phyloP scores from a whole-genome alignment of 2,888 invertebrate species.

The Mythimna albipuncta region DNA sequence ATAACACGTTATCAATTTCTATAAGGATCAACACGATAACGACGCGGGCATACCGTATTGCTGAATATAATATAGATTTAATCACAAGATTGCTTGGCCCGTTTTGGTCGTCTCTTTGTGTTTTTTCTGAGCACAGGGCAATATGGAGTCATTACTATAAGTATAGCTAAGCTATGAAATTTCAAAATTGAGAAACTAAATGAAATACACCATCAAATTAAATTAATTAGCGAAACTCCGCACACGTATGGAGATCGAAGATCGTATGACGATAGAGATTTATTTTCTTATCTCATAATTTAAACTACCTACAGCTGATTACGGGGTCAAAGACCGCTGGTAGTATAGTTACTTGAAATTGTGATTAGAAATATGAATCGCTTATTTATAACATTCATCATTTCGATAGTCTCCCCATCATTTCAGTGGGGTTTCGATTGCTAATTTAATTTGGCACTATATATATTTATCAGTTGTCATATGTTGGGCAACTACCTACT shows the following conservation, averaged over 20 bases:
- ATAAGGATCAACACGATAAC: conserved; percentile 39
- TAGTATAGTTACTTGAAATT: not conserved
- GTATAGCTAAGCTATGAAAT: not conserved
- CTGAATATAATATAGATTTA: conserved; percentile 22
- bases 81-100: conserved; percentile 15
- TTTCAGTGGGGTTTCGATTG: not conserved
- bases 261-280: not conserved
- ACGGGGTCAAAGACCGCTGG: not conserved
- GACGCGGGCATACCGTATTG: conserved; percentile 2
- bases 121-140: not conserved
- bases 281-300: not conserved
- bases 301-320: conserved; percentile 4
- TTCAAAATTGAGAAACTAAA: not conserved
- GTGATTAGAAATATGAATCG: not conserved
- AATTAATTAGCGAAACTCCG: not conserved
- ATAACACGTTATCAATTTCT: conserved; percentile 56
- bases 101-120: not conserved
- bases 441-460: not conserved
- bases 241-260: not conserved
- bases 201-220: not conserved
- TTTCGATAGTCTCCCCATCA: not conserved
- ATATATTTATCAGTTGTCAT: not conserved
- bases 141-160: no score
- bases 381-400: not conserved
- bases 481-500: conserved; percentile 1